Evolutionary conservation across 2,888 invertebrate genomes (phyloP), one percentile per base, ranked within the genome.

Genomic region (Pilophorus perplexus): DNA sequence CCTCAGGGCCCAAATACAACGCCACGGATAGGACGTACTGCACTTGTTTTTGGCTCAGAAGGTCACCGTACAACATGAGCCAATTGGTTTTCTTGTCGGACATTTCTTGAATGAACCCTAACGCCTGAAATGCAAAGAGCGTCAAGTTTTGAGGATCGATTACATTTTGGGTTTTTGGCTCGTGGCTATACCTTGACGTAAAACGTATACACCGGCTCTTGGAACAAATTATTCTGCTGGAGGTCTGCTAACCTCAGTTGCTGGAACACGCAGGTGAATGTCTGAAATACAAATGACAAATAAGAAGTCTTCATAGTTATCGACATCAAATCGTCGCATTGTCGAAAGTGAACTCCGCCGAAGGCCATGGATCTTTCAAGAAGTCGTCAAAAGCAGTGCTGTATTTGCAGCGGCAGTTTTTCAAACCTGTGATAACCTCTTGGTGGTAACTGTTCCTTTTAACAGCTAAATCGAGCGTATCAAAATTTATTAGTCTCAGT

Each of bases 101-200:
- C 40, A 83, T 74, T 71, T 80, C 79, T 28, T 79, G 77, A n/a
- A 80, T 76, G 20, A 83, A 74, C 3, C 77, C 78, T 38, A 83
- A 72, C 1, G 80, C 79, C 72, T 82, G 77, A 37, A 82, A 74
- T 25, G 42, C 33, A 33, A 33, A 33, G 33, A 33, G 33, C 12
- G 33, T 33, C 6, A n/a, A n/a, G n/a, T n/a, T n/a, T n/a, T n/a
- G n/a, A n/a, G n/a, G n/a, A n/a, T n/a, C n/a, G n/a, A n/a, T n/a
- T n/a, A n/a, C n/a, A n/a, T n/a, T n/a, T n/a, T n/a, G n/a, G n/a
- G n/a, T n/a, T n/a, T n/a, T n/a, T n/a, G n/a, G n/a, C n/a, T n/a
- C n/a, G 33, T 33, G 33, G 12, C 59, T 38, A n/a, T 50, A 71
- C 71, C 65, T 71, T 57, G 8, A 71, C 64, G 60, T 69, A 71